Percentiles rank a stretch among this genome's conserved stretches.
Evolutionary conservation across 2,888 invertebrate species (phyloP).

Genomic region (Eutolmus rufibarbis): DNA sequence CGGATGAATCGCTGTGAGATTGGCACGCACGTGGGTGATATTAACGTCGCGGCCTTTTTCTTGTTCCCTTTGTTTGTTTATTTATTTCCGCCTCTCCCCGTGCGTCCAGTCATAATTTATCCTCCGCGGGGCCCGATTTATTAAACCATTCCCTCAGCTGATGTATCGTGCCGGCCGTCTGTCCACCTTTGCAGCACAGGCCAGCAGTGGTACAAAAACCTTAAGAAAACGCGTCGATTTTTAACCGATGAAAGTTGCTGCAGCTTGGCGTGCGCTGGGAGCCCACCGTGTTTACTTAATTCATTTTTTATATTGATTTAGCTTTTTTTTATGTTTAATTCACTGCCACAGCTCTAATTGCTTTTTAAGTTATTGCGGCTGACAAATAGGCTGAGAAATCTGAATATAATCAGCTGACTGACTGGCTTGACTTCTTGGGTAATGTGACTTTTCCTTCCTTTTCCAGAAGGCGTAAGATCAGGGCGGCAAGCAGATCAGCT

Average conservation of each 20-base stretch:
- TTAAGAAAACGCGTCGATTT: background rate
- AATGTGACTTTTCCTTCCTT: background rate
- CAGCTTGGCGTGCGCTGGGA: constrained; percentile 1
- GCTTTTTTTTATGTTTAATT: background rate
- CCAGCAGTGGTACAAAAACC: background rate
- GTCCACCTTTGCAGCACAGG: constrained; percentile 15
- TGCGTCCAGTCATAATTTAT: constrained; percentile 25
- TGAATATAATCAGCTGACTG: background rate
- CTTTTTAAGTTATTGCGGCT: constrained; percentile 18
- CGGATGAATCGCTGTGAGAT: background rate
- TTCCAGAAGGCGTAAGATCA: background rate
- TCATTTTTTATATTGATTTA: background rate
- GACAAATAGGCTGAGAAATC: background rate
- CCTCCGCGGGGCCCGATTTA: background rate
- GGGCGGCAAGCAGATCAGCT: background rate
- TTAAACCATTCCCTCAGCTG: constrained; percentile 18
- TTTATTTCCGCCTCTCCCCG: background rate
- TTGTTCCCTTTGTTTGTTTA: background rate
- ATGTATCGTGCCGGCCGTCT: constrained; percentile 5
- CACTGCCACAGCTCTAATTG: background rate
- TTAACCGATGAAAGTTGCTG: background rate
- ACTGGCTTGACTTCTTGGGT: background rate
- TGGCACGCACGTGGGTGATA: constrained; percentile 32
- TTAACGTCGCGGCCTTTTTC: background rate
- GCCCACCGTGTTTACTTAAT: constrained; percentile 16